Evolutionary conservation across 2,888 invertebrate genomes (phyloP).

Genomic region (Drepanosiphum platanoidis): DNA sequence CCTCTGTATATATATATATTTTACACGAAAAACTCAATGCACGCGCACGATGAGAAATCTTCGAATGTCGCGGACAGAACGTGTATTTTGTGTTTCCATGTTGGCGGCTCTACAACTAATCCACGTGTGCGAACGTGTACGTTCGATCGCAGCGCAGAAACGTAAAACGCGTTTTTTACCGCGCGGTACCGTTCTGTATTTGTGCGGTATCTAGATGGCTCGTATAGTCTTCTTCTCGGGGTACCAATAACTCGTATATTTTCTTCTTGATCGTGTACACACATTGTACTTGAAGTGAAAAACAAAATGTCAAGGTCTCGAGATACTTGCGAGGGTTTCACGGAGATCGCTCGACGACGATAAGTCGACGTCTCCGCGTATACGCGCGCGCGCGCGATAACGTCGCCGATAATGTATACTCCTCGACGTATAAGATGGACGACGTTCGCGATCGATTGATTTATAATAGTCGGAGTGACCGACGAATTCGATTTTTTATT

Average conservation of each 20-base stretch:
- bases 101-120: conserved; percentile 23
- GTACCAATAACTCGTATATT: neutral
- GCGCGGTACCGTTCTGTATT: too few relatives aligned
- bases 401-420: neutral
- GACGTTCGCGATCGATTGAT: neutral
- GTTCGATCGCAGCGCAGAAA: neutral
- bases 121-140: neutral
- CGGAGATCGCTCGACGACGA: conserved; percentile 6
- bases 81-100: neutral
- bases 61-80: neutral
- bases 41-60: neutral
- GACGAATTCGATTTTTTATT: neutral
- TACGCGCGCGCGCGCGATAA: neutral
- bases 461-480: neutral
- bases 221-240: neutral
- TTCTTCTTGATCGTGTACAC: neutral
- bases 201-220: neutral
- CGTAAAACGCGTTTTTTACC: conserved; percentile 9
- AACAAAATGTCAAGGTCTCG: conserved; percentile 23
- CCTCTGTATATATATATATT: neutral
- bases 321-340: neutral
- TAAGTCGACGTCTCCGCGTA: neutral
- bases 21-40: too few relatives aligned
- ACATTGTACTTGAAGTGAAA: neutral
- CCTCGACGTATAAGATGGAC: neutral